Conservation (phyloP, 2,113 vertebrate genomes). For the Sprattus sprattus region DNA sequence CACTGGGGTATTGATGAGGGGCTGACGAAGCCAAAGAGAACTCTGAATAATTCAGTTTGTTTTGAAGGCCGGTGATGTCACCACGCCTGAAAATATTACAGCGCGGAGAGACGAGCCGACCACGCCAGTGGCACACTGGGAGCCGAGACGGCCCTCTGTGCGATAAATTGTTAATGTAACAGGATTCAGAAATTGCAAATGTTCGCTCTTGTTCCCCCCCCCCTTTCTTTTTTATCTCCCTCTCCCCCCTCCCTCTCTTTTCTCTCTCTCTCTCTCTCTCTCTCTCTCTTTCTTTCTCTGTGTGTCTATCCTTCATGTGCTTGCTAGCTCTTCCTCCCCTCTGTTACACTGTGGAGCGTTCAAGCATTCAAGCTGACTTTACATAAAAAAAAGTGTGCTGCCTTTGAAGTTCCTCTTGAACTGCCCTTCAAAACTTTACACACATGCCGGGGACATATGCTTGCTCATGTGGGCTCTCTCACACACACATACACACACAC, state of each 20-base stretch:
- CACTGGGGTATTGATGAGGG: background rate
- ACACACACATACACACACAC: background rate
- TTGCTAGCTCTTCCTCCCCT: background rate
- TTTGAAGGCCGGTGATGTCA: conserved; percentile 14
- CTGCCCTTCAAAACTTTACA: conserved; percentile 43
- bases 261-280: conserved; percentile 33
- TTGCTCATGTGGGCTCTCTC: too few species aligned
- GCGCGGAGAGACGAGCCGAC: background rate
- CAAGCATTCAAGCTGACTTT: conserved; percentile 42
- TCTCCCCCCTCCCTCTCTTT: conserved; percentile 42
- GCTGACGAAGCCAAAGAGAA: background rate
- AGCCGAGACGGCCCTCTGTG: conserved; percentile 12
- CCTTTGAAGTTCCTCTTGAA: conserved; percentile 29
- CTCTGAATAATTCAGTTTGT: conserved; percentile 20
- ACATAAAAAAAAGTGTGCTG: conserved; percentile 37
- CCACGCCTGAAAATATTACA: background rate
- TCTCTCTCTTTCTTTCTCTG: conserved; percentile 34
- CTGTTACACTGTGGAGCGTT: conserved; percentile 26
- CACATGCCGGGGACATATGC: background rate
- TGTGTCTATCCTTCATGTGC: background rate
- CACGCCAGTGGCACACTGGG: background rate
- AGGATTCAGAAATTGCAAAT: conserved; percentile 40
- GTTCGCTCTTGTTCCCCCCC: background rate
- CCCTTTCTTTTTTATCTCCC: conserved; percentile 28
- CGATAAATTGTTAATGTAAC: conserved; percentile 48